phyloP scores from a whole-genome alignment of 2,113 vertebrate species.

The Catharus fuscescens region DNA sequence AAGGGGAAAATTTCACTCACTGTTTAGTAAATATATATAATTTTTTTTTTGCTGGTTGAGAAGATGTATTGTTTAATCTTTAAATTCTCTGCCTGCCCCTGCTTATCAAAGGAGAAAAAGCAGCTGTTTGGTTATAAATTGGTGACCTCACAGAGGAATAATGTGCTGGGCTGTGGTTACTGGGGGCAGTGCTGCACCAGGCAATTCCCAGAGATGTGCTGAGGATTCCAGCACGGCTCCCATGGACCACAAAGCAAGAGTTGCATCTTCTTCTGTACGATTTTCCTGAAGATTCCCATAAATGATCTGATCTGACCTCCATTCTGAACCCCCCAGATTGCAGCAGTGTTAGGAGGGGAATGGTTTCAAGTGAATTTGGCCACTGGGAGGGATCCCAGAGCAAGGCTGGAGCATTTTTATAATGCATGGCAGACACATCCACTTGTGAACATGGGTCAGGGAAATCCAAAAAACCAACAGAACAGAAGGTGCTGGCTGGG shows the following conservation, averaged over 20 bases:
- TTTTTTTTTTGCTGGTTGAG: not conserved
- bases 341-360: not conserved
- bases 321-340: not conserved
- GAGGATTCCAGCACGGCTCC: not conserved
- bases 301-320: not conserved
- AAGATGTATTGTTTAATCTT: constrained; percentile 7
- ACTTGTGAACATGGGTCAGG: not conserved
- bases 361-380: not conserved
- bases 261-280: not conserved
- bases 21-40: constrained; percentile 42
- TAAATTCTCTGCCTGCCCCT: constrained; percentile 15
- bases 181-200: not conserved
- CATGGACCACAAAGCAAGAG: not conserved
- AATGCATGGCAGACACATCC: not conserved
- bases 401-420: not conserved
- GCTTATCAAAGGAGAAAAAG: constrained; percentile 32
- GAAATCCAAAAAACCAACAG: not conserved
- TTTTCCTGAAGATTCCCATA: not conserved
- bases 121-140: not conserved
- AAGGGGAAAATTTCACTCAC: constrained; percentile 49
- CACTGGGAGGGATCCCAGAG: not conserved
- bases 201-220: not conserved
- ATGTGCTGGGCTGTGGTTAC: not conserved
- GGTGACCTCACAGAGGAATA: not conserved
- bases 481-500: not conserved